Evolutionary conservation across 2,888 invertebrate genomes (phyloP).

Genomic region (Drosophila mettleri): DNA sequence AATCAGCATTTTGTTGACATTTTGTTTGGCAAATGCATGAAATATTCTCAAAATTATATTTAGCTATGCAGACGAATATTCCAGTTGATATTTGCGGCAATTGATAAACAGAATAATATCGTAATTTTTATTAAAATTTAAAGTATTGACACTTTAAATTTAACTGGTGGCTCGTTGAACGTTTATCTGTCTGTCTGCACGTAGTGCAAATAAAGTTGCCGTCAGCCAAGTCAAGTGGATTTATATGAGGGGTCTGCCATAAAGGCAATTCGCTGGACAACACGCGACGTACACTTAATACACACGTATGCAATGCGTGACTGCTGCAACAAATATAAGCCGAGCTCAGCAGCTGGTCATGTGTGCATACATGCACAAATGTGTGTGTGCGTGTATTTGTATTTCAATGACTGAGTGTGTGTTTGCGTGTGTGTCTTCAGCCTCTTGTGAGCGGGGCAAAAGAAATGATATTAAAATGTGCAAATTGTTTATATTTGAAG

Average conservation of each 20-base stretch:
- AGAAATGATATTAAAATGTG: conserved; percentile 77
- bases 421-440: neutral
- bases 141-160: conserved; percentile 21
- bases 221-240: conserved; percentile 37
- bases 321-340: conserved; percentile 44
- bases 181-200: conserved; percentile 60
- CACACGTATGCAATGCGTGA: conserved; percentile 75
- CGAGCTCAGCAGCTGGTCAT: conserved; percentile 8
- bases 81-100: neutral
- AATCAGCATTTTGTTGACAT: conserved; percentile 45
- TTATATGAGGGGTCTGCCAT: conserved; percentile 26
- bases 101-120: conserved; percentile 23
- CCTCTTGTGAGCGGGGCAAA: conserved; percentile 10
- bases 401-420: neutral
- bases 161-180: conserved; percentile 25
- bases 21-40: conserved; percentile 17
- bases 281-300: conserved; percentile 75
- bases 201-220: conserved; percentile 70
- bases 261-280: conserved; percentile 61
- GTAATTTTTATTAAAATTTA: conserved; percentile 27
- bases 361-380: no score
- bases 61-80: neutral
- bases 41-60: conserved; percentile 28
- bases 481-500: conserved; percentile 73
- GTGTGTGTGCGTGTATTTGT: neutral